Percentiles rank a stretch among this genome's conserved stretches.
These are phyloP conservation scores for Prosopocoilus inquinatus DNA, from an alignment of 2,888 invertebrate species.

Conservation along the genomic window DNA sequence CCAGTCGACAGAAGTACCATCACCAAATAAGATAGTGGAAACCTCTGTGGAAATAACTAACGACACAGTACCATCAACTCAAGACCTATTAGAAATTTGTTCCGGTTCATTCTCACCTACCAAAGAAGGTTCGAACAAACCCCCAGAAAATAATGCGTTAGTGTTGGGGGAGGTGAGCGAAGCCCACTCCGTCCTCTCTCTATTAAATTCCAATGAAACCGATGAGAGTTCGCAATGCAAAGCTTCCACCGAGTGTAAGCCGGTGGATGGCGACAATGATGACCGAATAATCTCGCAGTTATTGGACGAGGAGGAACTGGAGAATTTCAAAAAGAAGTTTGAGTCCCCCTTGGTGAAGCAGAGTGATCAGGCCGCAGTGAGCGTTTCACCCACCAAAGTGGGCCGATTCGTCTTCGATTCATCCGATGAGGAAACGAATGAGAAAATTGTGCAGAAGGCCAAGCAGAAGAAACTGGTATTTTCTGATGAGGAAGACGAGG, in stretches of 20 bases:
- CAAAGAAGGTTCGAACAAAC: neutral
- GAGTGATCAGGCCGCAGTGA: neutral
- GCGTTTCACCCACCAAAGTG: neutral
- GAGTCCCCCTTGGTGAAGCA: slow-evolving; percentile 31
- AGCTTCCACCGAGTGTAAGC: no score
- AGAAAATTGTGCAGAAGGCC: slow-evolving; percentile 28
- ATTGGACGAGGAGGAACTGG: slow-evolving; percentile 42
- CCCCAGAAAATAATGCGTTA: neutral
- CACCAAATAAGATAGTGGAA: no score
- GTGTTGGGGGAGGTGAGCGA: slow-evolving; percentile 1
- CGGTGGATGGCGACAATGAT: slow-evolving; percentile 39
- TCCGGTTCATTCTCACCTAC: slow-evolving; percentile 39
- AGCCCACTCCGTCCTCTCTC: neutral
- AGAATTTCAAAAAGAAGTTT: slow-evolving; percentile 40
- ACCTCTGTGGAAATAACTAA: no score
- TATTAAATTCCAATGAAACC: no score
- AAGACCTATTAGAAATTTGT: slow-evolving; percentile 44
- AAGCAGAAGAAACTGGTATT: slow-evolving; percentile 50
- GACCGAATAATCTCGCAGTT: slow-evolving; percentile 43
- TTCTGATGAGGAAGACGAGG: slow-evolving; percentile 51
- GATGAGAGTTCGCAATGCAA: no score
- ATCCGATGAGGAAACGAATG: slow-evolving; percentile 46
- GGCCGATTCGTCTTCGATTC: slow-evolving; percentile 31
- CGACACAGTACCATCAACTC: slow-evolving; percentile 31
- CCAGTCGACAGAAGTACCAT: no score